These are phyloP conservation scores for rat (Rattus norvegicus) DNA, from an alignment of 2,113 vertebrate species.

Conservation along the genomic window DNA sequence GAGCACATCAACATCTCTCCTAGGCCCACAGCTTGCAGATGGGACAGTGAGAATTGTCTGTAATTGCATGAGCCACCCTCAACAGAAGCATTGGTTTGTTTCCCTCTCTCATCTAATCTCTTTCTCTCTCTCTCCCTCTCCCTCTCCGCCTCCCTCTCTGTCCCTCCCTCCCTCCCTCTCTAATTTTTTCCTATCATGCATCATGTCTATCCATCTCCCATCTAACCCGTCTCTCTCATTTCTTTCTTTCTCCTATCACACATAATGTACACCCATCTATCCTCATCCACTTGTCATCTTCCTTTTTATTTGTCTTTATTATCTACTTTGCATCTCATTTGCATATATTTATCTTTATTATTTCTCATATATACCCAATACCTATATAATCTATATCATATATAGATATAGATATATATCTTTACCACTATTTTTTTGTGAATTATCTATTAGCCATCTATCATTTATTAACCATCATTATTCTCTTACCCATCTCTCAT, in stretches of 20 bases:
- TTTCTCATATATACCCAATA: neutral
- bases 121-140: neutral
- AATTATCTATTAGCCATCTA: neutral
- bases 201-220: neutral
- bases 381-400: neutral
- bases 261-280: neutral
- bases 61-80: neutral
- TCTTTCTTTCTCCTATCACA: neutral
- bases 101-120: neutral
- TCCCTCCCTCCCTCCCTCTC: too few relatives aligned
- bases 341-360: neutral
- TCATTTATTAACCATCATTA: neutral
- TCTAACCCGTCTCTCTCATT: neutral
- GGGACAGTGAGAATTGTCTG: neutral
- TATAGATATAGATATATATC: neutral
- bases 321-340: neutral
- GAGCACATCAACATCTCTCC: neutral
- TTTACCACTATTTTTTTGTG: neutral
- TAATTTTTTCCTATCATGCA: too few relatives aligned
- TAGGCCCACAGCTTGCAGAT: neutral
- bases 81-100: neutral
- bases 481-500: neutral
- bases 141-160: too few relatives aligned
- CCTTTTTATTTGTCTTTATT: neutral
- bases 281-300: neutral